Evolutionary conservation across 1,140 invertebrate genomes (phyloP), one percentile per base, ranked within the genome.

Genomic region (Drosophila novamexicana): DNA sequence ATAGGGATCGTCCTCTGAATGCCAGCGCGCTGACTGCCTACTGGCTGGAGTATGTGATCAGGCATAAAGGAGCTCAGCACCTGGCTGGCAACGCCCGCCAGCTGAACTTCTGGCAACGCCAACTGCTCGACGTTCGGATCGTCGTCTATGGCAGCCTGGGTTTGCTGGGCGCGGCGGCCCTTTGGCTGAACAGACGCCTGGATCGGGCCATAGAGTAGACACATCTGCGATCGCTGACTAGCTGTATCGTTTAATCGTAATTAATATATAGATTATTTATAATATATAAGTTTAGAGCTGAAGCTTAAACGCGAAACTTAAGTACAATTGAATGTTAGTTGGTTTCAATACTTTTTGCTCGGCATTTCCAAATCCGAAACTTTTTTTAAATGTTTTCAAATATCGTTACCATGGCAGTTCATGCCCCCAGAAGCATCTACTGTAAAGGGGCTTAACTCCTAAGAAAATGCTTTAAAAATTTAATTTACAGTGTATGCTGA

Each of bases 11-110:
- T 37, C 89, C 91, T 0, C 22, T 81, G 12, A 81, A 63, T 8
- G 54, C 85, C 40, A 77, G 76, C 12, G 18, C 72, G 1, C 29
- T 73, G 37, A 70, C 76, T 2, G 73, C 56, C 8, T 92, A 62
- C 45, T 92, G 91, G 91, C 34, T 90, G 6, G 90, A 92, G 32
- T 92, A 92, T 67, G 74, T 91, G 1, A 57, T 94, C 5, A 79
- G 93, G 16, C 90, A 94, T 59, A 81, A 88, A n/a, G 93, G 93
- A 0, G 93, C 93, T 0, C 61, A 65, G 7, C 92, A 93, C 49
- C 67, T 94, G 8, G 81, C 84, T 29, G 81, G 76, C 29, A 84
- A 91, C 2, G 79, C 58, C 0, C 57, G 78, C 6, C 37, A 90
- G 1, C 16, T 90, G 2, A 72, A 29, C 10, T 44, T 75, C 7